A percentile compares a stretch with the other conserved stretches of the same genome.
phyloP scores from a whole-genome alignment of 2,113 vertebrate genomes.

The Paramormyrops kingsleyae region DNA sequence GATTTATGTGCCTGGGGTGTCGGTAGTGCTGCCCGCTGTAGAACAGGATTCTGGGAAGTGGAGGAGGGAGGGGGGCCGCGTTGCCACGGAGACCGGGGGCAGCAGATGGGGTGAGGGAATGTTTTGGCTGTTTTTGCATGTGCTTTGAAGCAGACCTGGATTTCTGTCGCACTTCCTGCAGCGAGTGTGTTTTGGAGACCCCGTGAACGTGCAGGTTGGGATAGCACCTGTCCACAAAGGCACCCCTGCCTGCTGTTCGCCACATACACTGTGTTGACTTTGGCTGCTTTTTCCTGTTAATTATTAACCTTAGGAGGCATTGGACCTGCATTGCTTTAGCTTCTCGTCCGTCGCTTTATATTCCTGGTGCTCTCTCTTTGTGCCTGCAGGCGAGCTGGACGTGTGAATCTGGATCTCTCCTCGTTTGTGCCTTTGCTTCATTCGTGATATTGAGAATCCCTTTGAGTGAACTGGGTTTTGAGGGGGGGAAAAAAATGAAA shows the following conservation, averaged over 20 bases:
- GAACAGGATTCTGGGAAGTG: neutral
- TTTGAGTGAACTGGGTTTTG: neutral
- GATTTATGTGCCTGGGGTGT: no score
- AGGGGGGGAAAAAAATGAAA: neutral
- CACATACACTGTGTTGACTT: neutral
- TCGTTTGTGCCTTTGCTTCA: neutral
- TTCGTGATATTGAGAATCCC: neutral
- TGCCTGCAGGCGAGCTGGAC: neutral
- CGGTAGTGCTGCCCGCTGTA: neutral
- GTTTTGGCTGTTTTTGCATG: neutral
- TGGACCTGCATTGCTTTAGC: neutral
- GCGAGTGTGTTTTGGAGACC: neutral
- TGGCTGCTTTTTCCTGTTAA: neutral
- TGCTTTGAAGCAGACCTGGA: neutral
- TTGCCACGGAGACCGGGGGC: neutral
- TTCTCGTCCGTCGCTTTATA: neutral
- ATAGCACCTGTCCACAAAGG: neutral
- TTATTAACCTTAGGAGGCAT: neutral
- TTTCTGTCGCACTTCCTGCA: neutral
- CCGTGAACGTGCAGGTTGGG: neutral
- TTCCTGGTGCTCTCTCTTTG: neutral
- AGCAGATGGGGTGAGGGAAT: neutral
- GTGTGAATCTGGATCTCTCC: neutral
- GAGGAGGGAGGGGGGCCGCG: no score
- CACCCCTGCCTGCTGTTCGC: neutral